phyloP scores from a whole-genome alignment of 2,113 vertebrate species.

The Stegostoma tigrinum region DNA sequence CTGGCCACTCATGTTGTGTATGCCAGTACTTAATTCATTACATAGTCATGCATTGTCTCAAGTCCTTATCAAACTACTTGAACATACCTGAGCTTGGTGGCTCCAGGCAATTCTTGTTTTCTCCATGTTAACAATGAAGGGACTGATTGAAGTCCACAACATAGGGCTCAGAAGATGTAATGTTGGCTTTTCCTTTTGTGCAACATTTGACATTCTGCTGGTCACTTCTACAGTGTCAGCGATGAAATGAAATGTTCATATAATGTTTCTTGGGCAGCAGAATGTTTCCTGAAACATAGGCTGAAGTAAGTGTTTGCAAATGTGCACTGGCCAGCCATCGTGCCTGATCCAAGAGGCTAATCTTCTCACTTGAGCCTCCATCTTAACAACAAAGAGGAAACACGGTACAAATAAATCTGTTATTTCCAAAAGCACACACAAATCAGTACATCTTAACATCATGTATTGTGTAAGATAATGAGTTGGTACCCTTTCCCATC shows the following conservation, averaged over 20 bases:
- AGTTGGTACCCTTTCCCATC: background rate
- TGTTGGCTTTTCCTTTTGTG: background rate
- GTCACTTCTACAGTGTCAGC: background rate
- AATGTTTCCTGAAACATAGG: background rate
- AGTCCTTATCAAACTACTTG: background rate
- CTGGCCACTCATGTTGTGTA: background rate
- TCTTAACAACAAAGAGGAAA: background rate
- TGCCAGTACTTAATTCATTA: background rate
- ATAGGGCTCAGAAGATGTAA: slow-evolving; percentile 27
- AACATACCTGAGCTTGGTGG: slow-evolving; percentile 23
- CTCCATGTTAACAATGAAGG: background rate
- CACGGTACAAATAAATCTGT: background rate
- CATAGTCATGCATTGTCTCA: background rate
- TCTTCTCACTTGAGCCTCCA: background rate
- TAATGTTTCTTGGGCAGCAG: background rate
- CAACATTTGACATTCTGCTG: background rate
- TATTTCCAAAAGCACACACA: background rate
- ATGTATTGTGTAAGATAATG: too few relatives aligned
- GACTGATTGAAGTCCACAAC: slow-evolving; percentile 18
- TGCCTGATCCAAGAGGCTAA: background rate
- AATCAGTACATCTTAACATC: background rate
- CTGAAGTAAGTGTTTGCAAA: background rate
- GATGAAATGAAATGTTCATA: background rate
- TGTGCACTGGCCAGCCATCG: background rate
- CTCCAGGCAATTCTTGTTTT: background rate